Base-by-base conservation (phyloP, 37 sponge, comb jelly and placozoan species). In the Chondrosia reniformis region DNA sequence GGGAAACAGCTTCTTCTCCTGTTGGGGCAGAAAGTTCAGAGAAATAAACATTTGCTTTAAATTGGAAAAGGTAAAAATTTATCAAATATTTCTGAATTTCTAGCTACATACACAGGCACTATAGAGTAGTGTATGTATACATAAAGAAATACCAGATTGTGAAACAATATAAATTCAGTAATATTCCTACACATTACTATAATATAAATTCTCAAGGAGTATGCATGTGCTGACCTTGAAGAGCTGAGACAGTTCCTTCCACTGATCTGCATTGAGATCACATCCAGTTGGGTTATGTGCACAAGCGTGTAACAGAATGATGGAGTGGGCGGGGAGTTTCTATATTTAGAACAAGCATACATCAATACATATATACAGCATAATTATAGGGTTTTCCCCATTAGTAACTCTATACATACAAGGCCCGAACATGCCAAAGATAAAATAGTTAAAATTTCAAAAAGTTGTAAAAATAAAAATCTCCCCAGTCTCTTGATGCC, bases 281-380 rank as follows among this genome's bases (percentile, higher is more conserved):
- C 88, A 85, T 73, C 94, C 97, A 15, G 97, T 97, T 24, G 97
- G 97, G 64, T 97, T 97, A 90, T 97, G 97, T 2, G 92, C 97
- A 82, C 94, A 94, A 0, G 89, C 97, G 79, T 97, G 97, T 19
- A 97, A 67, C 62, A 97, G 64, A 21, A 97, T 87, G 33, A 88
- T 76, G 10, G 97, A 85, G 39, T 80, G 74, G 52, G 93, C 90
- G 3, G 92, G 92, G 0, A 94, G 45, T 61, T 33, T 75, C 93
- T 92, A 37, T 3, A 76, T 19, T 75, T 1, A 1, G 21, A 2
- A 31, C 64, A 4, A 4, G 21, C 67, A 66, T n/a, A n/a, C n/a
- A n/a, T n/a, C n/a, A n/a, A n/a, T n/a, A n/a, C n/a, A n/a, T n/a
- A n/a, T n/a, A n/a, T n/a, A n/a, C n/a, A n/a, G n/a, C n/a, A n/a